Base-by-base conservation (phyloP, 2,797 vertebrate genomes). In the Huso huso region DNA sequence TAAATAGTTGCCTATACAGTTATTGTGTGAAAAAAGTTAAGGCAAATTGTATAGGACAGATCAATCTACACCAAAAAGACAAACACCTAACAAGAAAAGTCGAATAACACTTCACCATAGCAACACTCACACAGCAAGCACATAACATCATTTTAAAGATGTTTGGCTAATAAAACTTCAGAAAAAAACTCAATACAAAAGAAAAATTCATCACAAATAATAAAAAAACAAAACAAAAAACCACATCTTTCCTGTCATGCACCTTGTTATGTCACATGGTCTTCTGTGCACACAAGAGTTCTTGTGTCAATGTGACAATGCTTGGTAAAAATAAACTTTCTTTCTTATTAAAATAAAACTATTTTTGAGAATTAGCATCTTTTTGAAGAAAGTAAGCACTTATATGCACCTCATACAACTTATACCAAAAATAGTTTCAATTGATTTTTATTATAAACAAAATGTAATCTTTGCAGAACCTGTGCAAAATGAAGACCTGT, bases 291-390 rank as follows among this genome's bases (percentile, higher is more conserved):
- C 82, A 88, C 76, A 76, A 76, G 84, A 84, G 82, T 75, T 64
- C 71, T 86, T 87, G 77, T 81, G 85, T 91, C 88, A 88, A 84
- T 87, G 84, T 89, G 79, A 74, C 89, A 92, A 92, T 87, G 92
- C 86, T 93, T 89, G 87, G 87, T 89, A 93, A 91, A 94, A 93
- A 92, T 90, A 70, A 72, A 70, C 78, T 79, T 82, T 77, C 87
- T 86, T 75, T 90, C 75, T 93, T 95, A 96, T 92, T 93, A 98
- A 98, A 98, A 97, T 96, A 97, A 96, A 99, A 93, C 88, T 91
- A 89, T 90, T 88, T 87, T 76, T 84, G 85, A 84, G 86, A 89
- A 93, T 78, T 90, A 91, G 87, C 87, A 87, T 88, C 77, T 72
- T 72, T 81, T 90, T 87, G 86, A 89, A 88, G 89, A 91, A 90